Evolutionary conservation across 2,113 vertebrate species (phyloP), one percentile per base, ranked within the genome.

Genomic region (Thunnus maccoyii): DNA sequence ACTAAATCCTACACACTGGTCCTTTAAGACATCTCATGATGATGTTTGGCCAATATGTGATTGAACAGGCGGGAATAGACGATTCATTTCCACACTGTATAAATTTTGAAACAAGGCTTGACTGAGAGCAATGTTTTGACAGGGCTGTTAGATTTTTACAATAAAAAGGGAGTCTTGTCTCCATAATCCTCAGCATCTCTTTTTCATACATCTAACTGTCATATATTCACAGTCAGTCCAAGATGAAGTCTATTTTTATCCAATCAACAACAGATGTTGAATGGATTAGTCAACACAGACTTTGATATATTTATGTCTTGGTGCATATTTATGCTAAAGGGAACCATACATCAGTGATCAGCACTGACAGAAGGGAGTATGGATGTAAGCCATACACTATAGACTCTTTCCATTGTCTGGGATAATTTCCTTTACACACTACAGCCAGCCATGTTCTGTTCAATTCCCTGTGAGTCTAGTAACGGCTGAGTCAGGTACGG

Each of bases 261-360:
- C 56, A 70, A 66, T 73, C 55, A 58, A 60, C 71, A 72, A 50
- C 84, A 86, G 51, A 85, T 89, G 86, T 76, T 80, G 11, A 76
- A 72, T 20, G 12, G 52, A 70, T 83, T 69, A 82, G 74, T 64
- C 73, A 50, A 47, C 61, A 44, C 2, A 58, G 67, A 72, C 78
- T 67, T 51, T 68, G 61, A 85, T 80, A 55, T 76, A 78, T 17
- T 75, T 80, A 17, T 18, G 58, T 82, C 64, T 75, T 82, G 52
- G 74, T 12, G 11, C 52, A 54, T 50, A n/a, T 62, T 64, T 54
- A 20, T 64, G 47, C 76, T 52, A 47, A 46, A 76, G 32, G 41
- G 20, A 76, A 3, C 81, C 68, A 57, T 81, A 52, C 72, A 76
- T 81, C 63, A 76, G n/a, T 48, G 67, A 54, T 63, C 41, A 46